Conservation (phyloP, 2,797 vertebrate species). For the Serranus cabrilla region DNA sequence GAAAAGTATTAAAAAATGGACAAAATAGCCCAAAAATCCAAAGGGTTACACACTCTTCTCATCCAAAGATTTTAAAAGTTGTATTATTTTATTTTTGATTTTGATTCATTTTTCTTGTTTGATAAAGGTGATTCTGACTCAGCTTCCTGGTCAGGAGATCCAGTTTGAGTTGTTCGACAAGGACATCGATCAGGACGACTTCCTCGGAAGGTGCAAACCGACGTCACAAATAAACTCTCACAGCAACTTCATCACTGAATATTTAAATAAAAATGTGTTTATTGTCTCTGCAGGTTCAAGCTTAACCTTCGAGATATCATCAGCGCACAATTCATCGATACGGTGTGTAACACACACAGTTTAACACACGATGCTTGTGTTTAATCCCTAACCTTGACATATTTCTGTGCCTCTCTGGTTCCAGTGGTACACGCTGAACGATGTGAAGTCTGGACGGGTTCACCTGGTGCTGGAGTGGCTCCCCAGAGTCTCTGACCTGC, state of each 20-base stretch:
- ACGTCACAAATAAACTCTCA: neutral
- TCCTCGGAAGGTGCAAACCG: conserved; percentile 89
- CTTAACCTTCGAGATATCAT: conserved; percentile 88
- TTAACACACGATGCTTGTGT: neutral
- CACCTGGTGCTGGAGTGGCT: conserved; percentile 92
- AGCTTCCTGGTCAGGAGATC: conserved; percentile 93
- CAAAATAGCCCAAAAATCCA: no score
- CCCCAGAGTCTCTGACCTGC: conserved; percentile 80
- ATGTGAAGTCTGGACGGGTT: conserved; percentile 92
- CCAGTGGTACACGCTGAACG: conserved; percentile 93
- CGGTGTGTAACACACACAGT: conserved; percentile 79
- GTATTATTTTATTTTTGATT: neutral
- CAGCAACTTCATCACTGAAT: conserved; percentile 6
- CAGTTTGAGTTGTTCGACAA: conserved; percentile 94
- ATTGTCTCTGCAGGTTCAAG: conserved; percentile 88
- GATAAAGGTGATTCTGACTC: conserved; percentile 88
- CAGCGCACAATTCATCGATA: conserved; percentile 86
- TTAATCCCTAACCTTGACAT: accelerated
- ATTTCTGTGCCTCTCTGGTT: conserved; percentile 14
- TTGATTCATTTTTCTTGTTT: neutral
- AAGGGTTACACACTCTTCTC: no score
- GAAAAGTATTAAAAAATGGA: no score
- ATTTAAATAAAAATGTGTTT: neutral
- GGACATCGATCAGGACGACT: conserved; percentile 95
- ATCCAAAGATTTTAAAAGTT: no score